phyloP scores from a whole-genome alignment of 2,113 vertebrate genomes.

The Entomyzon cyanotis region DNA sequence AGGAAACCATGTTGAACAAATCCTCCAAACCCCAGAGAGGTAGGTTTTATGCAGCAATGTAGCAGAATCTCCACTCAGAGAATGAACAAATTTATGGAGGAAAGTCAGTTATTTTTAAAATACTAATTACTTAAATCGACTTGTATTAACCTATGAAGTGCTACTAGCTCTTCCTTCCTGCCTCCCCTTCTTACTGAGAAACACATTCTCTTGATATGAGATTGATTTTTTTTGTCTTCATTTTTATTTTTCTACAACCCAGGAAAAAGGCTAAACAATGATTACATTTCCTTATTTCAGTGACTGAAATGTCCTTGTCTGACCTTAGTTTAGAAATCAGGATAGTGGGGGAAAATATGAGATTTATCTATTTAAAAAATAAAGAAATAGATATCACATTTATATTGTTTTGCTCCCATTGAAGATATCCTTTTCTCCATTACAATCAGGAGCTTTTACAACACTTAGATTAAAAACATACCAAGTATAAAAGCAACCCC shows the following conservation, averaged over 20 bases:
- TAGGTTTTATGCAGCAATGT: background rate
- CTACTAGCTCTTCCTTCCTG: background rate
- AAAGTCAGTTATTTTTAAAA: background rate
- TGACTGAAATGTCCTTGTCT: slow-evolving; percentile 5
- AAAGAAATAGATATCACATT: background rate
- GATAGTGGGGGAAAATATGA: background rate
- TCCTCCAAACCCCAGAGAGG: background rate
- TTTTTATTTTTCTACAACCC: background rate
- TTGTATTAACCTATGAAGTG: background rate
- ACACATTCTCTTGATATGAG: background rate
- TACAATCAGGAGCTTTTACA: background rate
- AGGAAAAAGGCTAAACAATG: slow-evolving; percentile 28
- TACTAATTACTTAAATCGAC: background rate
- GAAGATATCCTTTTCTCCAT: background rate
- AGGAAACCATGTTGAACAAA: background rate
- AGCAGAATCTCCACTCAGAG: background rate
- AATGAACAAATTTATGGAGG: background rate
- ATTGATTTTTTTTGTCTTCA: background rate
- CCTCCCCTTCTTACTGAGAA: background rate
- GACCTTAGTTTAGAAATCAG: background rate
- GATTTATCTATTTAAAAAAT: background rate
- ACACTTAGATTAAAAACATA: background rate
- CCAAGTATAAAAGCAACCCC: background rate
- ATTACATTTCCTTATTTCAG: background rate
- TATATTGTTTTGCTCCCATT: background rate